These are phyloP conservation scores for Laspeyria flexula DNA, from an alignment of 2,888 invertebrate genomes.

Conservation along the genomic window DNA sequence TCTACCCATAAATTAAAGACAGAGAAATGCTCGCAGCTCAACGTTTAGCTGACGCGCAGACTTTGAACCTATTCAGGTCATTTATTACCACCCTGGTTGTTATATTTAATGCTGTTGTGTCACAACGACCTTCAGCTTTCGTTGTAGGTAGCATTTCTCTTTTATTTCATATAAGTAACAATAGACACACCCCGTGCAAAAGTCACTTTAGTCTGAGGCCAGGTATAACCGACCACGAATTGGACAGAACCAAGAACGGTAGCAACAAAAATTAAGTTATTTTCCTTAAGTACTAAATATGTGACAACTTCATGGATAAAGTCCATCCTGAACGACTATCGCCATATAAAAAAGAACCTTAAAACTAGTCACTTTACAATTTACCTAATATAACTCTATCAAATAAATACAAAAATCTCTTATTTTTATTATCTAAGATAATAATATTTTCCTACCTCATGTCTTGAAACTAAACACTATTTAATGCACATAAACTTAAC, in stretches of 20 bases:
- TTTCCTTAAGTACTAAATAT: slow-evolving; percentile 76
- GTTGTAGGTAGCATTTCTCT: no score
- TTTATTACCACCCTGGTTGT: no score
- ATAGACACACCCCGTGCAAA: neutral
- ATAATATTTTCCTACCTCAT: slow-evolving; percentile 84
- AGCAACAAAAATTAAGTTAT: slow-evolving; percentile 72
- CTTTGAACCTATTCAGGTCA: no score
- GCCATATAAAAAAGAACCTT: slow-evolving; percentile 80
- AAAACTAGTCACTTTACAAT: slow-evolving; percentile 83
- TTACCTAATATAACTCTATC: slow-evolving; percentile 85
- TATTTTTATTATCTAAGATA: slow-evolving; percentile 80
- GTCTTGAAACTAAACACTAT: slow-evolving; percentile 83
- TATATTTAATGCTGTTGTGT: no score
- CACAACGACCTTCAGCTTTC: no score
- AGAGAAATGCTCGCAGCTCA: no score
- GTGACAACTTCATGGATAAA: slow-evolving; percentile 69
- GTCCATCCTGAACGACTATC: slow-evolving; percentile 76
- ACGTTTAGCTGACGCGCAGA: no score
- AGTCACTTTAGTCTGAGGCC: neutral
- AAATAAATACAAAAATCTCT: slow-evolving; percentile 86
- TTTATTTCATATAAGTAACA: no score
- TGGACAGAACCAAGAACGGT: slow-evolving; percentile 47
- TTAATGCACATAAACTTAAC: slow-evolving; percentile 63
- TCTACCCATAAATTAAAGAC: neutral
- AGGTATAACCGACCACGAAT: slow-evolving; percentile 20